Evolutionary conservation across 2,888 invertebrate genomes (phyloP).

Genomic region (Spicauda simplicius): DNA sequence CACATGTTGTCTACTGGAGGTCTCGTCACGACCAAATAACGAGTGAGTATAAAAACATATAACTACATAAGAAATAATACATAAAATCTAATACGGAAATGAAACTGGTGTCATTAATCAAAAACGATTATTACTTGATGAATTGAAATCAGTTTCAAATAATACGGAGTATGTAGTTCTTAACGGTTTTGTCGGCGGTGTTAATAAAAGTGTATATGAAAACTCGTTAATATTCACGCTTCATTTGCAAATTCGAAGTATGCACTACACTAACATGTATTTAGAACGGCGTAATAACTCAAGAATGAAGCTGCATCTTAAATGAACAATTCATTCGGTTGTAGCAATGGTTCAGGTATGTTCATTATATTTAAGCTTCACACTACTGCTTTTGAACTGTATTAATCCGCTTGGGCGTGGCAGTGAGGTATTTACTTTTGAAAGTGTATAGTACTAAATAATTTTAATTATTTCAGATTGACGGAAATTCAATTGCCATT

Average conservation of each 20-base stretch:
- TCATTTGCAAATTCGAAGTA: constrained; percentile 20
- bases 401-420: constrained; percentile 52
- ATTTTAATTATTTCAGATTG: constrained; percentile 50
- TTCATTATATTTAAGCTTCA: constrained; percentile 53
- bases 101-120: constrained; percentile 23
- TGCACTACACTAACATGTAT: constrained; percentile 51
- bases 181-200: constrained; percentile 19
- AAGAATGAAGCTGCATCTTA: constrained; percentile 42
- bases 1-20: constrained; percentile 53
- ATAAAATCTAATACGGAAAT: constrained; percentile 6
- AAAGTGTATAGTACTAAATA: constrained; percentile 19
- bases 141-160: constrained; percentile 9
- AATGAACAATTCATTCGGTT: constrained; percentile 43
- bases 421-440: constrained; percentile 28
- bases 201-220: constrained; percentile 14
- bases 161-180: constrained; percentile 15
- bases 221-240: constrained; percentile 36
- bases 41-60: constrained; percentile 58
- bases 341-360: constrained; percentile 71
- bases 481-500: constrained; percentile 43
- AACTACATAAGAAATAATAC: neutral
- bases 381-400: constrained; percentile 43
- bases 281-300: constrained; percentile 27
- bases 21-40: constrained; percentile 60
- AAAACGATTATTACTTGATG: neutral